A percentile compares a stretch with the other conserved stretches of the same genome.
phyloP scores from a whole-genome alignment of 2,888 invertebrate species.

The Drosophila melanocephala region DNA sequence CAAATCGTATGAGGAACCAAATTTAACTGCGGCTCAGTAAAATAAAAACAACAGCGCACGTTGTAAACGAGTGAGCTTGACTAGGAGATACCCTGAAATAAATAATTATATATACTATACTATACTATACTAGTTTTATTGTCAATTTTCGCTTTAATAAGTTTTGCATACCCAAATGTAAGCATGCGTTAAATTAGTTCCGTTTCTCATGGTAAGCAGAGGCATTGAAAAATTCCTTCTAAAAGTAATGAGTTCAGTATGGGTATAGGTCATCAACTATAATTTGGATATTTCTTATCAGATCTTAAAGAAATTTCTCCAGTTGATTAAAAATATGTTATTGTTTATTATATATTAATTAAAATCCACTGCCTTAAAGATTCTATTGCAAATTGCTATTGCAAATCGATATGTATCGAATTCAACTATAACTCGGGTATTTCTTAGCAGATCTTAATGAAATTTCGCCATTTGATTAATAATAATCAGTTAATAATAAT shows the following conservation, averaged over 20 bases:
- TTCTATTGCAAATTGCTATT: too few species aligned
- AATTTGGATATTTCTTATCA: background rate
- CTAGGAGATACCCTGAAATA: background rate
- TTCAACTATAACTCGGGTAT: too few species aligned
- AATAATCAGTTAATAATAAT: background rate
- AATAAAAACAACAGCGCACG: background rate
- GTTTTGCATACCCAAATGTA: background rate
- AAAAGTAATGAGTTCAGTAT: background rate
- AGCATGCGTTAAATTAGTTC: background rate
- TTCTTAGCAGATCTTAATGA: background rate
- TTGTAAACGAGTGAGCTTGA: background rate
- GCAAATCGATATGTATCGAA: too few species aligned
- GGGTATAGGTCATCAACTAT: background rate
- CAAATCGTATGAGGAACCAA: constrained; percentile 42
- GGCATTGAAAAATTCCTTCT: background rate
- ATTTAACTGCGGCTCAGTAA: constrained; percentile 42
- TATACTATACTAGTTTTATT: background rate
- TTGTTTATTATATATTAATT: too few species aligned
- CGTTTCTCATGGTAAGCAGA: background rate
- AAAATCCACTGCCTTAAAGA: too few species aligned
- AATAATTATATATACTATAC: background rate
- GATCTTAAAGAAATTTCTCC: background rate
- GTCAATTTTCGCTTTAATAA: background rate
- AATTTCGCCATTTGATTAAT: background rate
- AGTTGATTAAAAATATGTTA: too few species aligned